A percentile compares a stretch with the other conserved stretches of the same genome.
Conservation (phyloP, 2,888 invertebrate genomes). For the Congeria kusceri region DNA sequence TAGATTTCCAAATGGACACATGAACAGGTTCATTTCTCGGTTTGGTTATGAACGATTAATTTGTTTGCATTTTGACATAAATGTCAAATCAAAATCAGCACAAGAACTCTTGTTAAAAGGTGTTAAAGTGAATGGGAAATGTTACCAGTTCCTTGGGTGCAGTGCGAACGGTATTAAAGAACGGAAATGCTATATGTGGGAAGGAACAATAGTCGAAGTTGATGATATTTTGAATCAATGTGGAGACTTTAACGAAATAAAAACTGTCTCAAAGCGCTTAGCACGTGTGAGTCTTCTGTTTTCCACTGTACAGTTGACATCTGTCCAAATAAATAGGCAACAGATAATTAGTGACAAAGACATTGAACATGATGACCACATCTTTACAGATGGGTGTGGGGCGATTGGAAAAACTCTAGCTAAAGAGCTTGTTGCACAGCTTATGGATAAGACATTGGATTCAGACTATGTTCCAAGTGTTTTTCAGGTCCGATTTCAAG, state of each 20-base stretch:
- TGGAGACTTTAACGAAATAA: constrained; percentile 45
- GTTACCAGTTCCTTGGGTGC: constrained; percentile 54
- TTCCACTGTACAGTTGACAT: constrained; percentile 40
- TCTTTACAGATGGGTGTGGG: constrained; percentile 57
- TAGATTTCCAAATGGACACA: constrained; percentile 19
- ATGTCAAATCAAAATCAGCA: constrained; percentile 40
- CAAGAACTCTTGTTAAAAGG: constrained; percentile 43
- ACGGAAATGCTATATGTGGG: constrained; percentile 57
- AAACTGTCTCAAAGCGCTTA: constrained; percentile 52
- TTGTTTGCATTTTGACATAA: constrained; percentile 43
- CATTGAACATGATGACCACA: constrained; percentile 16
- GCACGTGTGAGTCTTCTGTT: constrained; percentile 55
- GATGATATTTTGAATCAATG: constrained; percentile 27
- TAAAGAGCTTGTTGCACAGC: constrained; percentile 6
- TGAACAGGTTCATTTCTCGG: constrained; percentile 45
- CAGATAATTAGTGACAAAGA: constrained; percentile 26
- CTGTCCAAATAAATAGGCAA: constrained; percentile 10
- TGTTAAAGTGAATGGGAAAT: constrained; percentile 42
- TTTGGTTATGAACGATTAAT: constrained; percentile 35
- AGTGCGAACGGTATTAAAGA: constrained; percentile 52
- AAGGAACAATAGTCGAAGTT: constrained; percentile 29
- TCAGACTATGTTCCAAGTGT: constrained; percentile 47
- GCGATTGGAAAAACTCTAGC: constrained; percentile 36
- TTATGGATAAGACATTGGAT: constrained; percentile 11
- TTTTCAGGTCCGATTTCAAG: constrained; percentile 60